These are phyloP conservation scores for Ia io DNA, from an alignment of 2,113 vertebrate species.

Conservation along the genomic window DNA sequence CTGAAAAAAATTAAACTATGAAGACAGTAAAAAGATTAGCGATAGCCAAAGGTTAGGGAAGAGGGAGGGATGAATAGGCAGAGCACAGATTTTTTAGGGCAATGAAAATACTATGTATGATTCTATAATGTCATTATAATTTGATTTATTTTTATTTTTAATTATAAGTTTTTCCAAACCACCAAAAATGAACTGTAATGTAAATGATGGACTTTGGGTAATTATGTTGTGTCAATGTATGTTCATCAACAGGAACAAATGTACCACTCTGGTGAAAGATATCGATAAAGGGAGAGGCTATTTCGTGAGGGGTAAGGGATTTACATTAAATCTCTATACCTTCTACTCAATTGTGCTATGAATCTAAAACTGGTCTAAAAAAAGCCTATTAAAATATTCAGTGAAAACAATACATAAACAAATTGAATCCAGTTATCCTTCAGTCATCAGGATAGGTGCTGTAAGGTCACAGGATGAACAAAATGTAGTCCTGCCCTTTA, in stretches of 20 bases:
- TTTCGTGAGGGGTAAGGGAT: accelerated
- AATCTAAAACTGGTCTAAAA: not conserved
- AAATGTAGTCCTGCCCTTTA: not conserved
- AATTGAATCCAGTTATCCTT: not conserved
- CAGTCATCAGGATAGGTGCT: not conserved
- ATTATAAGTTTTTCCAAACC: not conserved
- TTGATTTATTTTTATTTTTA: not conserved
- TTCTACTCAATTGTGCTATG: not conserved
- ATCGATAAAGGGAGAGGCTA: not conserved
- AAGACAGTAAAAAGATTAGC: not conserved
- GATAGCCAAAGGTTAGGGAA: not conserved
- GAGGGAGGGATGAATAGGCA: not conserved
- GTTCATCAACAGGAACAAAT: not conserved
- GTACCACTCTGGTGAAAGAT: not conserved
- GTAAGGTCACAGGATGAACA: not conserved
- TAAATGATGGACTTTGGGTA: not conserved
- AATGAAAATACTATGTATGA: not conserved
- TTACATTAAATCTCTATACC: not conserved
- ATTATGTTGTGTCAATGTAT: not conserved
- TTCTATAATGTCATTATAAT: not conserved
- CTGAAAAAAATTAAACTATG: not conserved
- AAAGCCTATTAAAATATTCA: not conserved
- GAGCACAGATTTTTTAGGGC: not conserved
- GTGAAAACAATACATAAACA: not conserved
- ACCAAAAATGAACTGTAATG: not conserved